Evolutionary conservation across 2,888 invertebrate genomes (phyloP).

Genomic region (Habroteleia sp.): DNA sequence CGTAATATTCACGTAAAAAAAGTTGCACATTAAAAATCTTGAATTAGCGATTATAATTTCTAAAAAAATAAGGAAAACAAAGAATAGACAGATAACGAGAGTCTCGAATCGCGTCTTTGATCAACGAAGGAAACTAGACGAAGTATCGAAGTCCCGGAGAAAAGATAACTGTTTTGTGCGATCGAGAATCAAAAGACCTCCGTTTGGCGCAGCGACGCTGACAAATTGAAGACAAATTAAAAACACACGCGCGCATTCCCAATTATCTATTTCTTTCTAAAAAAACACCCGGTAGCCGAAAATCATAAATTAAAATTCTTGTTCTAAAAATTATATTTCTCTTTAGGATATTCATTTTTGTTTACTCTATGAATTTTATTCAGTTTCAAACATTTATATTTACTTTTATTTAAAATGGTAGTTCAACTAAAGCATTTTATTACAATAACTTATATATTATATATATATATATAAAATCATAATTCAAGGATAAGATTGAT

Average conservation of each 20-base stretch:
- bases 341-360: no score
- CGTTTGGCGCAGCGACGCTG: conserved; percentile 30
- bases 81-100: conserved; percentile 24
- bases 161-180: conserved; percentile 42
- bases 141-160: conserved; percentile 17
- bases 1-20: conserved; percentile 43
- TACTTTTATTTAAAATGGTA: no score
- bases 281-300: conserved; percentile 23
- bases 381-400: no score
- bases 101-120: conserved; percentile 28
- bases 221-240: conserved; percentile 36
- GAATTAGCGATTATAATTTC: conserved; percentile 27
- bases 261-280: conserved; percentile 17
- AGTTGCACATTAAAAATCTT: conserved; percentile 30
- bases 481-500: no score
- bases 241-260: conserved; percentile 19
- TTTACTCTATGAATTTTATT: no score
- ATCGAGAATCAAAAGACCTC: conserved; percentile 42
- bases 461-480: no score
- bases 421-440: no score
- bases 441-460: no score
- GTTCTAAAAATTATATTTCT: no score
- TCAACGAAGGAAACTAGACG: conserved; percentile 30
- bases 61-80: conserved; percentile 16
- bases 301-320: neutral